Percentiles rank a stretch among this genome's conserved stretches.
Conservation (phyloP, 2,888 invertebrate species). For the Aspidiotus rigidus region DNA sequence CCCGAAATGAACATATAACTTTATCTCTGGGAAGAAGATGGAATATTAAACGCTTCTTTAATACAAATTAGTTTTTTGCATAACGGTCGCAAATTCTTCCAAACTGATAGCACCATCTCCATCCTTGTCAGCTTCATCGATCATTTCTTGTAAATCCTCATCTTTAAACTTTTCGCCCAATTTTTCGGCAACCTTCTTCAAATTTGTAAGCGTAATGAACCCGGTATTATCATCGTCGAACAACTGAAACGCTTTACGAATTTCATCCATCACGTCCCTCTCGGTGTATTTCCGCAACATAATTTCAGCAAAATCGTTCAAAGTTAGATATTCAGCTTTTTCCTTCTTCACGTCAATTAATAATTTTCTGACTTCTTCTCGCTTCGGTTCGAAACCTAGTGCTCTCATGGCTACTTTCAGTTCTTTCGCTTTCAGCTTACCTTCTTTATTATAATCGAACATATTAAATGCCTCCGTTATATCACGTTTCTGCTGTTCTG, state of each 20-base stretch:
- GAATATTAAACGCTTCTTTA: slow-evolving; percentile 43
- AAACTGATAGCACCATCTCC: slow-evolving; percentile 93
- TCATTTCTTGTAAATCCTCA: slow-evolving; percentile 91
- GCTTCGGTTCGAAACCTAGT: slow-evolving; percentile 93
- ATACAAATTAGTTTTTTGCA: slow-evolving; percentile 95
- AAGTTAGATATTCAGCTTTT: slow-evolving; percentile 72
- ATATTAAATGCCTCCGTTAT: slow-evolving; percentile 92
- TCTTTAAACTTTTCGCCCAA: slow-evolving; percentile 93
- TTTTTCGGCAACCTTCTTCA: slow-evolving; percentile 89
- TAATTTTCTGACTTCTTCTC: slow-evolving; percentile 94
- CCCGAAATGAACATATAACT: too few relatives aligned
- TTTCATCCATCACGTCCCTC: slow-evolving; percentile 90
- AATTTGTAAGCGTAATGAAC: slow-evolving; percentile 86
- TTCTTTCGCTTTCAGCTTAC: slow-evolving; percentile 83
- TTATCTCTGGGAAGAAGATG: too few relatives aligned
- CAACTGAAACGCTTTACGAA: slow-evolving; percentile 91
- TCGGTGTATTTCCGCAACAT: slow-evolving; percentile 93
- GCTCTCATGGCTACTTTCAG: slow-evolving; percentile 92
- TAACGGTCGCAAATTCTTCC: slow-evolving; percentile 87
- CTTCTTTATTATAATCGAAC: slow-evolving; percentile 82
- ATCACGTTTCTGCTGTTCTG: slow-evolving; percentile 81
- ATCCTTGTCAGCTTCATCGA: slow-evolving; percentile 91
- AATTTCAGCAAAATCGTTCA: slow-evolving; percentile 74
- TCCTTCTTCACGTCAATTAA: slow-evolving; percentile 82
- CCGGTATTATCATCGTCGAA: slow-evolving; percentile 97